These are phyloP conservation scores for Alethe castanea DNA, from an alignment of 2,113 vertebrate species.

Conservation along the genomic window DNA sequence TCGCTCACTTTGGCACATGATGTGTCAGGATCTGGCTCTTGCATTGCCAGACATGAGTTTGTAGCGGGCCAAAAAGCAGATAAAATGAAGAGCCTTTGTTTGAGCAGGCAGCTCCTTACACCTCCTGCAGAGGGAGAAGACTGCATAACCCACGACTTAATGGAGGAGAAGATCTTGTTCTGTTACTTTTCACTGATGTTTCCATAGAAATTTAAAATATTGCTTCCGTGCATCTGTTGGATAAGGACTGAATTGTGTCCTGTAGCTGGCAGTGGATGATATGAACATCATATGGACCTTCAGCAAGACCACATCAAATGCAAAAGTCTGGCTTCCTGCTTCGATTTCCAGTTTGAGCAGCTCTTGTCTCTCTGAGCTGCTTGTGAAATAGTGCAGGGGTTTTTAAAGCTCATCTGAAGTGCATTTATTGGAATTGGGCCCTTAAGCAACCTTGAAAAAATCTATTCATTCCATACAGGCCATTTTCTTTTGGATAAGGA, in stretches of 20 bases:
- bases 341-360: background rate
- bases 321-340: background rate
- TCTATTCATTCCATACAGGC: background rate
- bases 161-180: background rate
- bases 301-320: background rate
- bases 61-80: background rate
- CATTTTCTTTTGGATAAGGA: conserved; percentile 9
- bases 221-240: background rate
- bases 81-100: background rate
- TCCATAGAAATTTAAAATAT: background rate
- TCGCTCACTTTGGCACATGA: fast-evolving
- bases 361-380: background rate
- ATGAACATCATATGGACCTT: background rate
- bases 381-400: background rate
- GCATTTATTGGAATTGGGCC: background rate
- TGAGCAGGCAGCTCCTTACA: background rate
- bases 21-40: background rate
- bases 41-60: background rate
- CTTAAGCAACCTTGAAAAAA: background rate
- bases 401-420: background rate
- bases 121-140: background rate
- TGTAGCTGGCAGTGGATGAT: background rate
- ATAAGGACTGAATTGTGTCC: background rate
- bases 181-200: background rate
- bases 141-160: background rate